A percentile compares a stretch with the other conserved stretches of the same genome.
These are phyloP conservation scores for Megalurothrips usitatus DNA, from an alignment of 2,888 invertebrate genomes.

Conservation along the genomic window DNA sequence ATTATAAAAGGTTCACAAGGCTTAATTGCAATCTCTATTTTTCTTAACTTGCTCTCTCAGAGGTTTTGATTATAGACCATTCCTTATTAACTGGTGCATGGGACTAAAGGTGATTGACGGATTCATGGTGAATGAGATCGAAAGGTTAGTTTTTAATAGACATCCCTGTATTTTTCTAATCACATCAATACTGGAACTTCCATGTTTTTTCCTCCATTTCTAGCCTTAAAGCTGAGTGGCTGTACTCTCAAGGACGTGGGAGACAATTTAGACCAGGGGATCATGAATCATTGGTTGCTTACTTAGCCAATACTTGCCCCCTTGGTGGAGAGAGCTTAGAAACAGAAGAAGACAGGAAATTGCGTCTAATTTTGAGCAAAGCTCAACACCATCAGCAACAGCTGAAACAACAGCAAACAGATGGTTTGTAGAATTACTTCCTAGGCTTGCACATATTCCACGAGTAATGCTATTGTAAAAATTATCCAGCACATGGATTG, in stretches of 20 bases:
- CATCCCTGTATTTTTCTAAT: conserved; percentile 16
- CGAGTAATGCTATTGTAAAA: neutral
- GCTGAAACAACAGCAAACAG: conserved; percentile 44
- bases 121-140: conserved; percentile 81
- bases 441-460: neutral
- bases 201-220: conserved; percentile 34
- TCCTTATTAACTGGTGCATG: conserved; percentile 90
- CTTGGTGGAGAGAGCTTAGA: conserved; percentile 74
- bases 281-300: conserved; percentile 73
- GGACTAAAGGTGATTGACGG: conserved; percentile 83
- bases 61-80: conserved; percentile 88
- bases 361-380: conserved; percentile 80
- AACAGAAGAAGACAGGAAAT: conserved; percentile 81
- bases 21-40: conserved; percentile 34
- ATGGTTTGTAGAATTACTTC: neutral
- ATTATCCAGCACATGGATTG: neutral
- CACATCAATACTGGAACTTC: conserved; percentile 26
- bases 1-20: conserved; percentile 30
- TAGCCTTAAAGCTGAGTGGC: conserved; percentile 90
- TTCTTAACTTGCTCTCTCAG: conserved; percentile 53
- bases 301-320: conserved; percentile 78
- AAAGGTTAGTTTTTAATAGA: conserved; percentile 59
- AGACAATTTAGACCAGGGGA: conserved; percentile 82
- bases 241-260: conserved; percentile 91
- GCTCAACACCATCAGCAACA: conserved; percentile 88